Conservation (phyloP, 2,113 vertebrate genomes). For the Crotalus tigris region DNA sequence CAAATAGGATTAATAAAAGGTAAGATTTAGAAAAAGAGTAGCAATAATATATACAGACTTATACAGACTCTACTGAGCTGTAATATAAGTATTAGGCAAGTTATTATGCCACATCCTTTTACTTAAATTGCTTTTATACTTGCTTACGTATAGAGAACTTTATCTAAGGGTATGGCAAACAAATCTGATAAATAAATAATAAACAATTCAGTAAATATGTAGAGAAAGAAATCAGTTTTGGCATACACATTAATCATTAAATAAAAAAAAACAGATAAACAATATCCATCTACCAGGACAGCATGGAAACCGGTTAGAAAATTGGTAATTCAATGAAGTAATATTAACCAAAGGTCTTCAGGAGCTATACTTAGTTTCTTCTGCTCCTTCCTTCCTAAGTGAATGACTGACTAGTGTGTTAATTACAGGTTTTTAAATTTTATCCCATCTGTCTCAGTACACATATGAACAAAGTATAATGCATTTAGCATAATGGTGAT, state of each 20-base stretch:
- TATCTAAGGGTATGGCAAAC: neutral
- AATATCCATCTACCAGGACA: neutral
- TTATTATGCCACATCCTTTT: neutral
- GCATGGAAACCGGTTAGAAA: neutral
- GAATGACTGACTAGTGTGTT: neutral
- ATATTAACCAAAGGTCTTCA: neutral
- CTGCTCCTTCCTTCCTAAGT: neutral
- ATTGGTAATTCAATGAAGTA: neutral
- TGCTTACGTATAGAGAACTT: neutral
- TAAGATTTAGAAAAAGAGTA: neutral
- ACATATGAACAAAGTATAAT: neutral
- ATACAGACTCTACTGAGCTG: neutral
- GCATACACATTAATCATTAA: neutral
- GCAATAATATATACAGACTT: neutral
- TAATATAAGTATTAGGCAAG: neutral
- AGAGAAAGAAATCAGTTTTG: neutral
- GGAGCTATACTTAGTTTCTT: neutral
- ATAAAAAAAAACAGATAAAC: neutral
- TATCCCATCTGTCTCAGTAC: neutral
- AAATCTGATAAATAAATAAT: neutral
- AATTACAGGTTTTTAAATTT: neutral
- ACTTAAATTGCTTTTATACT: neutral
- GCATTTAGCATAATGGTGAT: neutral
- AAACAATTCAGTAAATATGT: neutral
- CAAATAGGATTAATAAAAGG: neutral